phyloP scores from a whole-genome alignment of 1,140 invertebrate species.

The Pogonognathellus flavescens region DNA sequence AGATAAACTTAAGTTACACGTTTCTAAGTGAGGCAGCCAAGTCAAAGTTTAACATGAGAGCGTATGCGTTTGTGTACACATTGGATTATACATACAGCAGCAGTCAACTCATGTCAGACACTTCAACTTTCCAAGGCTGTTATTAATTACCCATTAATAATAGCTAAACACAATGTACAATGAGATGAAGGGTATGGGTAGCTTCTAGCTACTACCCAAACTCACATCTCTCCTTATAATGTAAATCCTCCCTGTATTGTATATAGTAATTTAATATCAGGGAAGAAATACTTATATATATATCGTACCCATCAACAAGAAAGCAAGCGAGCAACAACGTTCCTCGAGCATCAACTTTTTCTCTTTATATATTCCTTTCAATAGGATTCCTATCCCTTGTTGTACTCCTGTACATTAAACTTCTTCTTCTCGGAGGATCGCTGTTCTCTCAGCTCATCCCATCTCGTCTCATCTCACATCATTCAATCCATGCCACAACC shows the following conservation, averaged over 20 bases:
- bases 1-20: conserved; percentile 48
- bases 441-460: background rate
- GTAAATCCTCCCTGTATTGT: background rate
- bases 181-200: conserved; percentile 23
- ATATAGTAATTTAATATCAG: background rate
- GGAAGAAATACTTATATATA: too few species aligned
- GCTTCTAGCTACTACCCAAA: background rate
- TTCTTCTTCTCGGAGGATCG: background rate
- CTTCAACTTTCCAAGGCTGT: conserved; percentile 48
- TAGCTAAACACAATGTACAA: conserved; percentile 44
- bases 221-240: background rate
- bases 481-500: background rate
- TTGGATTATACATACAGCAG: conserved; percentile 28
- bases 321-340: background rate
- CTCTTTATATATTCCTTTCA: too few species aligned
- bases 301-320: too few species aligned
- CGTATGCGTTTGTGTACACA: conserved; percentile 35
- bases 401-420: conserved; percentile 7
- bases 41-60: conserved; percentile 43
- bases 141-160: conserved; percentile 51
- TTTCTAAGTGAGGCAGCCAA: conserved; percentile 43
- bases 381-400: too few species aligned
- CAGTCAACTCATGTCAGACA: conserved; percentile 49
- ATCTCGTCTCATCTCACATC: conserved; percentile 1
- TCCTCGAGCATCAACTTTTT: background rate